Evolutionary conservation across 1,140 invertebrate species (phyloP).

Genomic region (Drosophila nikananu): DNA sequence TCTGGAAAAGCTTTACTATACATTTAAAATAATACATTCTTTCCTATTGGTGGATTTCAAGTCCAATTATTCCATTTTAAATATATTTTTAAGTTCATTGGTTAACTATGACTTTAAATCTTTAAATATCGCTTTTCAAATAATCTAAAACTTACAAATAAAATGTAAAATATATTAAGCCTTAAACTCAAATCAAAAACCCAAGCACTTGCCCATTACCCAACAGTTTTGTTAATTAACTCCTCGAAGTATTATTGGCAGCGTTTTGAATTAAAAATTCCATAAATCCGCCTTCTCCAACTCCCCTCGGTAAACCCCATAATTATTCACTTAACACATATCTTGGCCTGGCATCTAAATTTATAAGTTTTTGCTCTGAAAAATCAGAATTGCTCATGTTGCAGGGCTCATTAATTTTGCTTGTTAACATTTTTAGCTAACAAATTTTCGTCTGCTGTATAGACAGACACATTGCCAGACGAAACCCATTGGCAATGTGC

Average conservation of each 20-base stretch:
- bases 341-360: constrained; percentile 60
- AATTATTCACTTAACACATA: constrained; percentile 75
- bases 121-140: neutral
- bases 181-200: neutral
- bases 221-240: constrained; percentile 4
- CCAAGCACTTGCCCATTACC: neutral
- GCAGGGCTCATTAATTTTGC: constrained; percentile 74
- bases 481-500: constrained; percentile 26
- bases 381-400: constrained; percentile 52
- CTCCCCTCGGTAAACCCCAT: neutral
- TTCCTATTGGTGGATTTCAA: neutral
- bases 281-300: neutral
- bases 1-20: neutral
- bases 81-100: neutral
- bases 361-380: constrained; percentile 48
- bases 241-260: neutral
- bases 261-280: constrained; percentile 13
- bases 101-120: neutral
- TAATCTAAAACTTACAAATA: neutral
- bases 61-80: neutral
- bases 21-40: neutral
- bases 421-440: constrained; percentile 74
- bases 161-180: neutral
- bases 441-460: constrained; percentile 51
- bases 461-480: constrained; percentile 38